Evolutionary conservation across 2,888 invertebrate genomes (phyloP).

Genomic region (Dioctria linearis): DNA sequence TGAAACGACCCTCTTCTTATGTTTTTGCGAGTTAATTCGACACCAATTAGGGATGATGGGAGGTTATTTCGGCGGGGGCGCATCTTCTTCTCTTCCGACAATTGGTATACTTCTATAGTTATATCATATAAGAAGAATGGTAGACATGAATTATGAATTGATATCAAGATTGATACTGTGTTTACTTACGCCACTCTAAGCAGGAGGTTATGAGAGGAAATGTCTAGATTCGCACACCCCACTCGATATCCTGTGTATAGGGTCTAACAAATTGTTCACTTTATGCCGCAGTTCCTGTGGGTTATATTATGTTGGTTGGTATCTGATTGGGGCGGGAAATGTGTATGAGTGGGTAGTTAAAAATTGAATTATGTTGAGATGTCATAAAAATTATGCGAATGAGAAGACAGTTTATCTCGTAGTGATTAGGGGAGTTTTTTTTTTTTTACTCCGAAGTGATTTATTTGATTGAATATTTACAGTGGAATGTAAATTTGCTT

Average conservation of each 20-base stretch:
- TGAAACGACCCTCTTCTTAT: constrained; percentile 58
- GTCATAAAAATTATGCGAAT: constrained; percentile 58
- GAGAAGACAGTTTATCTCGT: constrained; percentile 55
- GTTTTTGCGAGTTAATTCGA: constrained; percentile 67
- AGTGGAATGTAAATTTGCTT: no score
- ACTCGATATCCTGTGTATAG: constrained; percentile 3
- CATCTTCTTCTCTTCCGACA: constrained; percentile 29
- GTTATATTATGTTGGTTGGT: no score
- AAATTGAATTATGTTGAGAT: constrained; percentile 57
- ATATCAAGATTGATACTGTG: constrained; percentile 68
- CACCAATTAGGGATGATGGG: constrained; percentile 71
- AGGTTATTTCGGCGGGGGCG: constrained; percentile 58
- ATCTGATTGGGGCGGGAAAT: background rate
- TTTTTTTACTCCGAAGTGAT: background rate
- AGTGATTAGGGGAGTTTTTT: constrained; percentile 50
- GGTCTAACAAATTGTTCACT: constrained; percentile 57
- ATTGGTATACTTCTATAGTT: constrained; percentile 57
- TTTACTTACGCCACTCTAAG: constrained; percentile 55
- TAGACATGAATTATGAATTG: constrained; percentile 71
- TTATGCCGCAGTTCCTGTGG: constrained; percentile 26
- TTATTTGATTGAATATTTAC: background rate
- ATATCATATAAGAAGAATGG: constrained; percentile 63
- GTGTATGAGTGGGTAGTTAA: constrained; percentile 21
- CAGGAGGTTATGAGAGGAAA: constrained; percentile 13
- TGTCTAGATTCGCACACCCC: constrained; percentile 10